Base-by-base conservation (phyloP, 2,113 vertebrate genomes). In the Dermatemys mawii region DNA sequence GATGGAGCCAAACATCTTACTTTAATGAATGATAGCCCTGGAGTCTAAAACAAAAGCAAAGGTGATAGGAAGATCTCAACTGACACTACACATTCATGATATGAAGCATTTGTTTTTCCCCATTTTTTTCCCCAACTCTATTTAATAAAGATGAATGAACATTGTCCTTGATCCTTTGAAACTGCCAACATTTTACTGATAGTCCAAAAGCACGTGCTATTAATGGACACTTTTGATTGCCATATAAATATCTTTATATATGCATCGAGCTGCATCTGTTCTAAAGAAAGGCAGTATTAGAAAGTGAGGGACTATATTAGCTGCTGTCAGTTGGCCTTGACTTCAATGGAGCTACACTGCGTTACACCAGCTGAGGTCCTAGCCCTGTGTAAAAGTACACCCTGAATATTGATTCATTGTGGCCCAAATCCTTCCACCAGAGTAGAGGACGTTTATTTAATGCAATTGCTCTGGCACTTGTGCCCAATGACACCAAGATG, bases 111-210 rank as follows among this genome's bases (percentile, higher is more conserved):
- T 86, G 57, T 87, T 91, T 83, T 48, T 35, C 86, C 17, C 44
- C 55, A 19, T 2, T 44, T 86, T 75, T 83, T 92, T 90, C 2
- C 11, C 44, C 67, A 51, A 55, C 46, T 93, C 83, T 81, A 32
- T 92, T 78, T 94, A 92, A 96, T 93, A 95, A 95, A 96, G 87
- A 97, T 92, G 35, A 97, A 96, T 89, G 86, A 94, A 88, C 55
- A 82, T 2, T 2, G 11, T 73, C 44, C 38, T 92, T 94, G 83
- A 95, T 60, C 63, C 87, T 96, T 96, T 92, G 88, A 60, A 90
- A 79, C 73, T 94, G 86, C 60, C 70, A 90, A 82, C 82, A 1
- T 93, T 91, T 92, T 93, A 83, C 41, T 26, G 78, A 84, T 4
- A 84, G 35, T 91, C 48, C 88, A 81, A 60, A 38, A 95, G 50